Evolutionary conservation across 2,888 invertebrate species (phyloP).

Genomic region (Allophyes oxyacanthae): DNA sequence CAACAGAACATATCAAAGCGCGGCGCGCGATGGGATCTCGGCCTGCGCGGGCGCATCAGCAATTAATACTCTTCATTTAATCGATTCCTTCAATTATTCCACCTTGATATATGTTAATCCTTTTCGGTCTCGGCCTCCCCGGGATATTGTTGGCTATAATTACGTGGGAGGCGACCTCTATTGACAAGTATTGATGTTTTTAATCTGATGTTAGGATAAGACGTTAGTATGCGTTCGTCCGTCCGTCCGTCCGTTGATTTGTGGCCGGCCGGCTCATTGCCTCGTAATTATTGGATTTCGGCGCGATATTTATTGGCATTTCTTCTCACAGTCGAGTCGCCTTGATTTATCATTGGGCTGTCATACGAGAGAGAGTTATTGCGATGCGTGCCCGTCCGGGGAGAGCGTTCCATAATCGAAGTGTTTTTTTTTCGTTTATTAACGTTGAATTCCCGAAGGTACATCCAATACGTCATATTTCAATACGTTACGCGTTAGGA

Average conservation of each 20-base stretch:
- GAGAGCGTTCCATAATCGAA: constrained; percentile 68
- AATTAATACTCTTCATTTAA: constrained; percentile 89
- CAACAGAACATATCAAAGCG: constrained; percentile 67
- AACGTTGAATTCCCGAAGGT: constrained; percentile 78
- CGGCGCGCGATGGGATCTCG: constrained; percentile 73
- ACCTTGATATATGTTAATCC: constrained; percentile 88
- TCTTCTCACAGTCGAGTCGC: constrained; percentile 81
- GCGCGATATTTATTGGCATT: constrained; percentile 87
- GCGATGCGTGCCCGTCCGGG: constrained; percentile 72
- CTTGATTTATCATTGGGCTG: constrained; percentile 85
- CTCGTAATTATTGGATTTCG: constrained; percentile 88
- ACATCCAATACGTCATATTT: constrained; percentile 85
- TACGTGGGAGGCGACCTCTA: constrained; percentile 88
- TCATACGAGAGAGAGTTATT: constrained; percentile 76
- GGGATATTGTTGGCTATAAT: constrained; percentile 88
- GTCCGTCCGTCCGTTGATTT: constrained; percentile 83
- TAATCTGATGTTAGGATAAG: constrained; percentile 89
- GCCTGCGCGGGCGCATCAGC: constrained; percentile 84
- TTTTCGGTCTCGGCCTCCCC: constrained; percentile 81
- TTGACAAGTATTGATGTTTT: constrained; percentile 89
- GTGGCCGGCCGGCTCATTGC: constrained; percentile 85
- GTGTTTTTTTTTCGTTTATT: constrained; percentile 78
- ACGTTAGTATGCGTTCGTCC: constrained; percentile 85
- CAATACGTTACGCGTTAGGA: constrained; percentile 85
- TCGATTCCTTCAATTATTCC: constrained; percentile 89